Base-by-base conservation (phyloP, 2,888 invertebrate genomes). In the Beris chalybata region DNA sequence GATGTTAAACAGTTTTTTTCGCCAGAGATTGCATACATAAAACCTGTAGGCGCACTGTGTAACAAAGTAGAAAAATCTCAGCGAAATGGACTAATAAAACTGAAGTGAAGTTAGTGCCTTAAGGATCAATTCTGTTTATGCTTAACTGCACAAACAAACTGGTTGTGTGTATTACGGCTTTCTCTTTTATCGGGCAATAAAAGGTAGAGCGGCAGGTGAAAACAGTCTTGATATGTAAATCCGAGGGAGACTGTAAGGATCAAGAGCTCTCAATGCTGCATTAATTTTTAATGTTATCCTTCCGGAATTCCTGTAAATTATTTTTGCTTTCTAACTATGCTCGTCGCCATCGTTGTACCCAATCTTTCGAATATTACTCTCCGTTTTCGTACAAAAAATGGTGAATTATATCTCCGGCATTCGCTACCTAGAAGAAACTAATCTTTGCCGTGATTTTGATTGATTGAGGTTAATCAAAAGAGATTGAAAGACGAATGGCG, bases 381-480 rank as follows among this genome's bases (percentile, higher is more conserved):
- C 38, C 38, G 9, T 9, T 38, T 38, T 38, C 9, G 1, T 38
- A 7, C 38, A 5, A 38, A 3, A 38, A 7, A 7, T 9, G 38
- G 38, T 38, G 9, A 38, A 38, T 38, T 38, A 38, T 9, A 38
- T 38, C 7, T 9, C 5, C 2, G 9, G 38, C 38, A 38, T 5
- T 38, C 3, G 13, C 11, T 53, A n/a, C 29, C 53, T 12, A 12
- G 31, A 3, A 7, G 15, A 55, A 32, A 43, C 15, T 29, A 30
- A 55, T 55, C 32, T 22, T n/a, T 43, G 13, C 13, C 38, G 30
- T 32, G 55, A 55, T 55, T 55, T 55, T 55, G 55, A 55, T 55
- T 55, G n/a, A 55, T 55, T 30, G 12, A 30, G n/a, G 32, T 32
- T 55, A 55, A 55, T 55, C 55, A 55, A 32, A 55, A 55, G 55